Evolutionary conservation across 2,113 vertebrate species (phyloP).

Genomic region (Peromyscus polionotus): DNA sequence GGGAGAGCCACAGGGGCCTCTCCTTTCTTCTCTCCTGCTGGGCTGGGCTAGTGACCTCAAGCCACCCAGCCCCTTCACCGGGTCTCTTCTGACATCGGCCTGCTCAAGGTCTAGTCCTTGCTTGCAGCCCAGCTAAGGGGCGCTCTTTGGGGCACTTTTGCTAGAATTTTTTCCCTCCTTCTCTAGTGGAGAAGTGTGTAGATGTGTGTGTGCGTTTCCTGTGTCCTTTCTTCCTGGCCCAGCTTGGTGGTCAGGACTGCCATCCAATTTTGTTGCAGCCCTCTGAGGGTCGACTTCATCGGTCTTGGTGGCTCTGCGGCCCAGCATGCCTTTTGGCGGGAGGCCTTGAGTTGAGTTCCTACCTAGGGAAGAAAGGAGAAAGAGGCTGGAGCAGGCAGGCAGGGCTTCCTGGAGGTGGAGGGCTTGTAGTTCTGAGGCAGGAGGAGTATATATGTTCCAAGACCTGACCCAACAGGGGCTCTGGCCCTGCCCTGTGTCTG

Average conservation of each 20-base stretch:
- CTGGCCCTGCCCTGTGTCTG: neutral
- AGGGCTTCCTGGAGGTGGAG: conserved; percentile 56
- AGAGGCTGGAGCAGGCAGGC: neutral
- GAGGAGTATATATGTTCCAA: conserved; percentile 15
- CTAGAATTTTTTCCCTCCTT: neutral
- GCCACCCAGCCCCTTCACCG: neutral
- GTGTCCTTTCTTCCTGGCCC: neutral
- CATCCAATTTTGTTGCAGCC: neutral
- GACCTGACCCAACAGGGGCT: conserved; percentile 26
- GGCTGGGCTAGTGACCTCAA: neutral
- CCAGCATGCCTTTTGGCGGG: neutral
- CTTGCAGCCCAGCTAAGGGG: neutral
- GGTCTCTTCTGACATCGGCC: neutral
- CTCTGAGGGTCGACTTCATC: neutral
- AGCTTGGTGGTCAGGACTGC: neutral
- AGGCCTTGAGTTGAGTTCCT: neutral
- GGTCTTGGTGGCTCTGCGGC: neutral
- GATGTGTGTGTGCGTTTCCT: accelerated
- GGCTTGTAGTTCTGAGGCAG: neutral
- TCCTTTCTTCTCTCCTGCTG: too few species aligned
- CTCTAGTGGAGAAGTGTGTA: neutral
- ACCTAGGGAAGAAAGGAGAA: neutral
- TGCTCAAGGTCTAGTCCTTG: neutral
- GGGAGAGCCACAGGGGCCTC: accelerated
- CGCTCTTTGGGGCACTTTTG: neutral